Evolutionary conservation across 2,797 vertebrate species (phyloP).

Genomic region (Rhincodon typus): DNA sequence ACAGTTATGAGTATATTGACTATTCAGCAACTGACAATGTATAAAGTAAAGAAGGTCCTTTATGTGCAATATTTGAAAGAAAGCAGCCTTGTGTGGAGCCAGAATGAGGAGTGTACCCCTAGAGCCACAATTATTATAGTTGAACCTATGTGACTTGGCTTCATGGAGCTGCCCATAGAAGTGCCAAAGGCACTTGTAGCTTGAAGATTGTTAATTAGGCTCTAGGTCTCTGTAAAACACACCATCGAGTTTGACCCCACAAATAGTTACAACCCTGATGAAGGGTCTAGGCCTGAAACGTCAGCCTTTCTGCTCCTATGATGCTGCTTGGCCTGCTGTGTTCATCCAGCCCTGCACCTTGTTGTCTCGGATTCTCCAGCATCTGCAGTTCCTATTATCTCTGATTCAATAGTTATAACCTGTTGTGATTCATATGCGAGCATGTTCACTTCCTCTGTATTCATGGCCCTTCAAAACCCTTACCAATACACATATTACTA

Average conservation of each 20-base stretch:
- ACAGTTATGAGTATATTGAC: too few species aligned
- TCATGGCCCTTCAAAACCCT: not conserved
- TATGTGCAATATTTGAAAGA: not conserved
- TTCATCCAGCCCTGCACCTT: too few species aligned
- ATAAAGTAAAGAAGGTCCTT: not conserved
- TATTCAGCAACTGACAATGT: not conserved
- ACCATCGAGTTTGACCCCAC: not conserved
- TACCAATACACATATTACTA: not conserved
- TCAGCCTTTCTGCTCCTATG: too few species aligned
- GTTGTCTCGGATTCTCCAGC: too few species aligned
- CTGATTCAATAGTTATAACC: too few species aligned
- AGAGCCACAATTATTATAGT: not conserved
- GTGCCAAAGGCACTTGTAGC: not conserved
- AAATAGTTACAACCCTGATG: too few species aligned
- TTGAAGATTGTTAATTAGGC: not conserved
- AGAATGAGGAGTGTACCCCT: not conserved
- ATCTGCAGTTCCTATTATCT: too few species aligned
- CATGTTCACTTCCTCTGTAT: not conserved
- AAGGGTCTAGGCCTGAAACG: too few species aligned
- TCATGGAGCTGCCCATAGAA: not conserved
- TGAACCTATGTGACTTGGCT: not conserved
- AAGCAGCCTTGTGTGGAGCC: not conserved
- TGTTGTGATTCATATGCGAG: too few species aligned
- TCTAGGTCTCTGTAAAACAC: not conserved
- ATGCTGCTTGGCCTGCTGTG: too few species aligned